Evolutionary conservation across 2,888 invertebrate genomes (phyloP), one percentile per base, ranked within the genome.

Genomic region (Pardosa pseudoannulata): DNA sequence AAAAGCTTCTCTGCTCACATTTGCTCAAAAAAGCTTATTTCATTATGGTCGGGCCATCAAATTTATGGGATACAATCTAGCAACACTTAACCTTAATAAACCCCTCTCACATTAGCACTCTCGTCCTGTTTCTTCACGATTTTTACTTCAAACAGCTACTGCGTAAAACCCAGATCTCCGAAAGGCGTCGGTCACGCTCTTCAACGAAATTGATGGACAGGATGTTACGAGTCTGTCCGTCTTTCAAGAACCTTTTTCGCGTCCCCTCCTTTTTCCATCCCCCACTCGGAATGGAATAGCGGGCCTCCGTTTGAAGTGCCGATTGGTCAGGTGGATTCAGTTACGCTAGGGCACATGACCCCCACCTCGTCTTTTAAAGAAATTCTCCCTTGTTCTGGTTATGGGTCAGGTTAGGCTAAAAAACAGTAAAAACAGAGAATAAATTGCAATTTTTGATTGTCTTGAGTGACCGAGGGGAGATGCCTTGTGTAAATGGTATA

Each of bases 181-280:
- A 16, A n/a, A 79, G 65, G 36, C 46, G 7, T 3, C 36, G 19
- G 78, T 85, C 83, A 85, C 83, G 83, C 73, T 67, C 72, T 64
- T 85, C 83, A 85, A 13, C 19, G 39, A 78, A 85, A 85, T 85
- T 78, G 83, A 85, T 85, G 41, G 83, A 85, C 83, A 79, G 83
- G 73, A 85, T 85, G 73, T 85, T 73, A 31, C 62, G 39, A 19
- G 73, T 72, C 82, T 75, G n/a, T 41, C 50, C 73, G 32, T 72
- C 31, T 27, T 41, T 72, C 67, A 73, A 62, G 70, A 70, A 64
- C 50, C 76, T n/a, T n/a, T n/a, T n/a, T n/a, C n/a, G n/a, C n/a
- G n/a, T n/a, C n/a, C n/a, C n/a, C n/a, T n/a, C n/a, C n/a, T n/a
- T n/a, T n/a, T n/a, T n/a, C n/a, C 31, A 13, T 31, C 27, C 39